Percentiles rank a stretch among this genome's conserved stretches.
Evolutionary conservation across 2,888 invertebrate species (phyloP).

Genomic region (Philopedon plagiatum): DNA sequence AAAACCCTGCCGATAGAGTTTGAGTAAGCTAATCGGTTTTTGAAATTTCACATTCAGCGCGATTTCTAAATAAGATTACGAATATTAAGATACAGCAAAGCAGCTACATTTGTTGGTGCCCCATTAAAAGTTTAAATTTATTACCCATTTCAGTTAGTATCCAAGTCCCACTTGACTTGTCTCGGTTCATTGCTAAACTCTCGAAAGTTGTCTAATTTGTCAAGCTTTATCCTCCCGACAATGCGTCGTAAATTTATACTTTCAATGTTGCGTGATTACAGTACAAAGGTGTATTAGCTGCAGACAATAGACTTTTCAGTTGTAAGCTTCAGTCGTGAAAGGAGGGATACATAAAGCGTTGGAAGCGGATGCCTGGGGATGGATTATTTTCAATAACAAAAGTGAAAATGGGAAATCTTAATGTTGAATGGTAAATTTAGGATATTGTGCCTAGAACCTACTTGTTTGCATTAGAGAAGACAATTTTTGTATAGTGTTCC

Average conservation of each 20-base stretch:
- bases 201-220: slow-evolving; percentile 12
- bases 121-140: neutral
- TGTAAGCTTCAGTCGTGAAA: neutral
- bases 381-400: slow-evolving; percentile 7
- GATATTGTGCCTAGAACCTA: neutral
- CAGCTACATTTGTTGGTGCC: neutral
- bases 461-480: no score
- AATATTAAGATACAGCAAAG: no score
- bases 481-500: no score
- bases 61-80: neutral
- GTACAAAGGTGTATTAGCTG: slow-evolving; percentile 19
- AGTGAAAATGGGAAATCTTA: neutral
- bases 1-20: no score
- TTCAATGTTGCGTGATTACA: slow-evolving; percentile 9
- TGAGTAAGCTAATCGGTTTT: no score
- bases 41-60: no score
- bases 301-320: slow-evolving; percentile 21
- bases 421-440: slow-evolving; percentile 9
- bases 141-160: neutral
- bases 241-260: slow-evolving; percentile 8
- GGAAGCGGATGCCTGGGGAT: neutral
- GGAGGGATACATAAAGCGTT: slow-evolving; percentile 13
- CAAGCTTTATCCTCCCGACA: slow-evolving; percentile 13
- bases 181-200: neutral
- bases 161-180: slow-evolving; percentile 1